A percentile compares a stretch with the other conserved stretches of the same genome.
Conservation (phyloP, 2,888 invertebrate genomes). For the Drosophila crucigera region DNA sequence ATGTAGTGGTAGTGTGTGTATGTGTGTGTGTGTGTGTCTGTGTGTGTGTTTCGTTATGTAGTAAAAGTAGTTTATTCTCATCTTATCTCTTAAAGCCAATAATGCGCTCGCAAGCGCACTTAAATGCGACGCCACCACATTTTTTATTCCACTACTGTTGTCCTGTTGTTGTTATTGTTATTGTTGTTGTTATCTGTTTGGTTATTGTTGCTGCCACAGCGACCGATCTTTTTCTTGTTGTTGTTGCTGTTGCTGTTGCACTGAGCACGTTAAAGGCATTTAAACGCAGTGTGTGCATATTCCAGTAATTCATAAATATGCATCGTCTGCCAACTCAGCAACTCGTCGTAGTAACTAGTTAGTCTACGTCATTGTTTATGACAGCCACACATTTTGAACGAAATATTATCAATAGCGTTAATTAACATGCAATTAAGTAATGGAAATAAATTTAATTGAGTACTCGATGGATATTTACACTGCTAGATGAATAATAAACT, state of each 20-base stretch:
- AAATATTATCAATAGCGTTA: conserved; percentile 10
- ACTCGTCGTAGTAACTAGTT: conserved; percentile 1
- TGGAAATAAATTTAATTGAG: background rate
- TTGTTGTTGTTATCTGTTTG: conserved; percentile 29
- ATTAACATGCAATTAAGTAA: conserved; percentile 7
- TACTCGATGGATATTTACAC: background rate
- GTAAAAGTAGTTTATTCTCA: conserved; percentile 80
- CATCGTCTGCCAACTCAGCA: conserved; percentile 33
- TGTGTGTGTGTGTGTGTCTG: conserved; percentile 12
- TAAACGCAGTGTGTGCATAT: conserved; percentile 30
- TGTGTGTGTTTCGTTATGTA: conserved; percentile 39
- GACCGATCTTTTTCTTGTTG: conserved; percentile 13
- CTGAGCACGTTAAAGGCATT: conserved; percentile 41
- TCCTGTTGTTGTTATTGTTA: conserved; percentile 13
- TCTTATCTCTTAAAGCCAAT: conserved; percentile 82
- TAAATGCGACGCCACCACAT: conserved; percentile 71
- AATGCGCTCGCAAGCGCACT: conserved; percentile 78
- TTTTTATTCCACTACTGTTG: conserved; percentile 35
- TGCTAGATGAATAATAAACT: background rate
- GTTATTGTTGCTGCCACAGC: background rate
- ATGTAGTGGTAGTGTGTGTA: conserved; percentile 16
- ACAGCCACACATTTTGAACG: conserved; percentile 18
- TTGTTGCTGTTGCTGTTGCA: conserved; percentile 32
- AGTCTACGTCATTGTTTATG: conserved; percentile 27
- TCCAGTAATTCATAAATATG: conserved; percentile 22